Base-by-base conservation (phyloP, 1,140 invertebrate genomes). In the Oncopeltus fasciatus region DNA sequence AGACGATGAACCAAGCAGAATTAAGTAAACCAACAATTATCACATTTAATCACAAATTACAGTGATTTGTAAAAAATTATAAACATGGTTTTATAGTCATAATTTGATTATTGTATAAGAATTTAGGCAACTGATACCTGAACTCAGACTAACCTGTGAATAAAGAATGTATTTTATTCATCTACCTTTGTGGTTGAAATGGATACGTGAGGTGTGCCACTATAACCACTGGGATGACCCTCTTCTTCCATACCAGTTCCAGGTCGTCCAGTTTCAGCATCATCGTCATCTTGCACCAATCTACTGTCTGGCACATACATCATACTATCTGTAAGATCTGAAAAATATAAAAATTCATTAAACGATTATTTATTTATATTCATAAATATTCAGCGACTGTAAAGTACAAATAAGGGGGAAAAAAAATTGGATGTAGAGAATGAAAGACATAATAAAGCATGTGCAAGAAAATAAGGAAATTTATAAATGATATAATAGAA, bases 301-400 rank as follows among this genome's bases (percentile, higher is more conserved):
- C 89, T 86, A 66, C 85, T 87, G 69, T 92, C 89, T 14, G 89
- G 88, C n/a, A 90, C 87, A 72, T 91, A 92, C 84, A 90, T 87
- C 79, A 89, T 87, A 64, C 85, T 88, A 64, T 83, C 81, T 11
- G 78, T 78, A 16, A 83, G 71, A 65, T 77, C 80, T 75, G 60
- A 47, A 65, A 67, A 11, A 65, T 28, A 64, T 14, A 38, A 38
- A 14, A 38, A n/a, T n/a, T n/a, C n/a, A n/a, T n/a, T n/a, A n/a
- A n/a, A n/a, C n/a, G n/a, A n/a, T n/a, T n/a, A n/a, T n/a, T n/a
- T n/a, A n/a, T n/a, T n/a, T n/a, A n/a, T n/a, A n/a, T n/a, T n/a
- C n/a, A n/a, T n/a, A n/a, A n/a, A n/a, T n/a, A n/a, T n/a, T n/a
- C n/a, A n/a, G n/a, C n/a, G n/a, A n/a, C n/a, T n/a, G n/a, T n/a